These are phyloP conservation scores for Neolamprologus caudopunctatus DNA, from an alignment of 2,113 vertebrate genomes.

Conservation along the genomic window DNA sequence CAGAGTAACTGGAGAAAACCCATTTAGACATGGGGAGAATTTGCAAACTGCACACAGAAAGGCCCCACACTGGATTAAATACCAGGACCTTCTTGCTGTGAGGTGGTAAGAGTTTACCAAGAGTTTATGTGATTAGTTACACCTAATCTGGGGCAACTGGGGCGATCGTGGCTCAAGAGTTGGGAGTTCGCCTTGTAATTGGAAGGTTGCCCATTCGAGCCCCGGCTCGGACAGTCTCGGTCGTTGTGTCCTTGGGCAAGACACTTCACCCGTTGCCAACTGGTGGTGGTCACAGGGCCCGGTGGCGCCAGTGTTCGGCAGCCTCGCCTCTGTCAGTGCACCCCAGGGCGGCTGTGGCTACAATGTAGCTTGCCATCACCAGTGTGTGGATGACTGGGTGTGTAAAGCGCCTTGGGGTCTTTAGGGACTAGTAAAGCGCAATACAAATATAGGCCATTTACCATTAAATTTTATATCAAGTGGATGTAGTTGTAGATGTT, in stretches of 20 bases:
- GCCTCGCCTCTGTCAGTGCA: neutral
- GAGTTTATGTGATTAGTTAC: neutral
- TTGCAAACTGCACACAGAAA: neutral
- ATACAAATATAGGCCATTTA: neutral
- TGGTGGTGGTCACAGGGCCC: neutral
- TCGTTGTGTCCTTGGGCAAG: neutral
- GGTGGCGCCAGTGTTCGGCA: neutral
- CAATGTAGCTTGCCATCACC: neutral
- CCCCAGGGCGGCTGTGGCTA: neutral
- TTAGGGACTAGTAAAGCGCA: neutral
- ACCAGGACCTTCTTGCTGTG: neutral
- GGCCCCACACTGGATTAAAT: neutral
- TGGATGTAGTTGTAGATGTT: neutral
- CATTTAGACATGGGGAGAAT: neutral
- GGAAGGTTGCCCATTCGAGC: neutral
- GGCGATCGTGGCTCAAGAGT: neutral
- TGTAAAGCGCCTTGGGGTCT: neutral
- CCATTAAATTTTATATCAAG: neutral
- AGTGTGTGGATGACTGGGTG: neutral
- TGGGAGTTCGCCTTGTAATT: neutral
- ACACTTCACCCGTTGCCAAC: neutral
- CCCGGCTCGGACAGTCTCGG: accelerated
- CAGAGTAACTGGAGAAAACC: neutral
- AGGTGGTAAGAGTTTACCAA: neutral
- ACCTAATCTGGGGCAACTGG: neutral